These are phyloP conservation scores for Phoronis australis DNA, from an alignment of 2,888 invertebrate genomes.

Conservation along the genomic window DNA sequence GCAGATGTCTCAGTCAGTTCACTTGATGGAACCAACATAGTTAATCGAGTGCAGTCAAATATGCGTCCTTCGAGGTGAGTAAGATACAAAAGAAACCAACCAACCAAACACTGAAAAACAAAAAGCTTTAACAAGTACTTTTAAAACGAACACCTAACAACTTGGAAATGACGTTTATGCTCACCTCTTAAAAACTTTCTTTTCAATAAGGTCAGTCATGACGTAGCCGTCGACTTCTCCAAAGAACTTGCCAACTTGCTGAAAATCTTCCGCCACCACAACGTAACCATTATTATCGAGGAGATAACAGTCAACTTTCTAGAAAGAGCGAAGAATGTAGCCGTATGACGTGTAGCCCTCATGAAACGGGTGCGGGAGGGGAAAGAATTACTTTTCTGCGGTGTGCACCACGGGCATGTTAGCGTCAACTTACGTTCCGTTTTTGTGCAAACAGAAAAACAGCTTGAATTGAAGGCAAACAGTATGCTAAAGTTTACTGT, in stretches of 20 bases:
- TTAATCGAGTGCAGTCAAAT: no score
- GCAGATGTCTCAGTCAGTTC: no score
- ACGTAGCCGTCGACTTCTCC: neutral
- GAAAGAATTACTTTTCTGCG: no score
- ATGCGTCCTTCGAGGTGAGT: neutral
- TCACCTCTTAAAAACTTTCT: neutral
- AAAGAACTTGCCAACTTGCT: neutral
- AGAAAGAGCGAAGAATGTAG: neutral
- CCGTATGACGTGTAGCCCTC: no score
- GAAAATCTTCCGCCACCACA: neutral
- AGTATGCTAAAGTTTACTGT: no score
- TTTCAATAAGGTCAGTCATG: neutral
- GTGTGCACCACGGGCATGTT: no score
- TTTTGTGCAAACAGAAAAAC: neutral
- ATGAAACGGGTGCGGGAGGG: no score
- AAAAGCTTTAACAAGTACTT: neutral
- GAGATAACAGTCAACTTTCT: neutral
- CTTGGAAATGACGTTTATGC: no score
- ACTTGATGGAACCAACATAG: no score
- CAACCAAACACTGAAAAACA: no score
- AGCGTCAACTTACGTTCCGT: no score
- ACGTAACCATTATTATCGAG: neutral
- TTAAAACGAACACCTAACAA: no score
- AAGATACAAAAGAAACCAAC: neutral
- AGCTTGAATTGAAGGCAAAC: neutral